phyloP scores from a whole-genome alignment of 2,113 vertebrate species.

The Psittacus erithacus region DNA sequence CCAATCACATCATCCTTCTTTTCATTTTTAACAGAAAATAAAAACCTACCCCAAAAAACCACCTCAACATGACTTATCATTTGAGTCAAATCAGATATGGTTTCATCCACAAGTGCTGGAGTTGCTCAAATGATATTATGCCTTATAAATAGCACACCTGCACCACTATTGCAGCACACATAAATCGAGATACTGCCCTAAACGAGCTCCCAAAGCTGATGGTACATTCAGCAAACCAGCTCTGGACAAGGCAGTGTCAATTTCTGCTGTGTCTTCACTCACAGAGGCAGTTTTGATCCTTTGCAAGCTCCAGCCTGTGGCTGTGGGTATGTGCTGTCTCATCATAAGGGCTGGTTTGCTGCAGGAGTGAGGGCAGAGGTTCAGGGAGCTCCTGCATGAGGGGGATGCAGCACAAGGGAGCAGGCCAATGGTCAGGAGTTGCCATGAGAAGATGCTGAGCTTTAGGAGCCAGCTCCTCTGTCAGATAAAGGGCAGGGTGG shows the following conservation, averaged over 20 bases:
- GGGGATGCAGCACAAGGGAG: too few species aligned
- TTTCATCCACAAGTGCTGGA: not conserved
- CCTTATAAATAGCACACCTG: not conserved
- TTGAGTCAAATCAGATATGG: not conserved
- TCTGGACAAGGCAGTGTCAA: not conserved
- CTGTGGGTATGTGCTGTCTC: rapidly evolving
- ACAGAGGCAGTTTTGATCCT: not conserved
- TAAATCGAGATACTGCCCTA: not conserved
- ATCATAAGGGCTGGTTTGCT: not conserved
- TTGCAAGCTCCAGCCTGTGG: not conserved
- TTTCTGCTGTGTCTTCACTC: not conserved
- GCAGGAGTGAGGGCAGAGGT: not conserved
- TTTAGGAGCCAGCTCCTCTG: not conserved
- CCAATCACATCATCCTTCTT: not conserved
- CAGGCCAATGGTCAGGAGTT: not conserved
- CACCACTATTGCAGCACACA: not conserved
- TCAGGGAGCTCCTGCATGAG: rapidly evolving
- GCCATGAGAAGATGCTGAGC: not conserved
- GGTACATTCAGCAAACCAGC: not conserved
- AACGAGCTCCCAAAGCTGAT: not conserved
- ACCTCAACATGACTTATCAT: not conserved
- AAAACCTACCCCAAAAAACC: not conserved
- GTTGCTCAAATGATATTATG: not conserved
- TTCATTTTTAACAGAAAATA: not conserved
- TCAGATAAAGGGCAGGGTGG: not conserved